Conservation (phyloP, 1,140 invertebrate genomes). For the Lasioglossum albipes region DNA sequence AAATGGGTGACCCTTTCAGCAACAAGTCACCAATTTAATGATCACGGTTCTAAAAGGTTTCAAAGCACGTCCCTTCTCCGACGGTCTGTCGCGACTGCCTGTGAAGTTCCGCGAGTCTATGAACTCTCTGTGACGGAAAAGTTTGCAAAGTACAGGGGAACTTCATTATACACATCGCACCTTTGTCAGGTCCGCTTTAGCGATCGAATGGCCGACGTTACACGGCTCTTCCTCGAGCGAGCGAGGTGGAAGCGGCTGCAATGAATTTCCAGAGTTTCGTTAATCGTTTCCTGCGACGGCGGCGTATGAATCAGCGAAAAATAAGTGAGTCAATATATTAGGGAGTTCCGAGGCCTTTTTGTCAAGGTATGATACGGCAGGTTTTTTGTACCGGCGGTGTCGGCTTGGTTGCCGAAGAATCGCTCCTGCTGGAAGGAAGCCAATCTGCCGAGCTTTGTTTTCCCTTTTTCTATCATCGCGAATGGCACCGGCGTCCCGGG, state of each 20-base stretch:
- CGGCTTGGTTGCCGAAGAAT: slow-evolving; percentile 12
- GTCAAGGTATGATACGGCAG: slow-evolving; percentile 26
- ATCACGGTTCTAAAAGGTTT: slow-evolving; percentile 30
- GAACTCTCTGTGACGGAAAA: slow-evolving; percentile 11
- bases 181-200: neutral
- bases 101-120: neutral
- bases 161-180: slow-evolving; percentile 34
- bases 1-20: neutral
- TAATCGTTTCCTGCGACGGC: slow-evolving; percentile 4
- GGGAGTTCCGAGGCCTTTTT: slow-evolving; percentile 14
- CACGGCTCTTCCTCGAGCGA: neutral
- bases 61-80: neutral
- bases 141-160: neutral
- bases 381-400: neutral
- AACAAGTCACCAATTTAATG: slow-evolving; percentile 42
- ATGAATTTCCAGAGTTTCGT: slow-evolving; percentile 15
- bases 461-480: slow-evolving; percentile 20
- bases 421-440: slow-evolving; percentile 24
- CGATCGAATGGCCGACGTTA: neutral
- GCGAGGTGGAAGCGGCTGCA: neutral
- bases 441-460: slow-evolving; percentile 40
- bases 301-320: slow-evolving; percentile 26
- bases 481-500: neutral
- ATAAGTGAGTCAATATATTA: slow-evolving; percentile 19
- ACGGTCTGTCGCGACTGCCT: neutral